Conservation (phyloP, 2,888 invertebrate species). For the Adineta ricciae region DNA sequence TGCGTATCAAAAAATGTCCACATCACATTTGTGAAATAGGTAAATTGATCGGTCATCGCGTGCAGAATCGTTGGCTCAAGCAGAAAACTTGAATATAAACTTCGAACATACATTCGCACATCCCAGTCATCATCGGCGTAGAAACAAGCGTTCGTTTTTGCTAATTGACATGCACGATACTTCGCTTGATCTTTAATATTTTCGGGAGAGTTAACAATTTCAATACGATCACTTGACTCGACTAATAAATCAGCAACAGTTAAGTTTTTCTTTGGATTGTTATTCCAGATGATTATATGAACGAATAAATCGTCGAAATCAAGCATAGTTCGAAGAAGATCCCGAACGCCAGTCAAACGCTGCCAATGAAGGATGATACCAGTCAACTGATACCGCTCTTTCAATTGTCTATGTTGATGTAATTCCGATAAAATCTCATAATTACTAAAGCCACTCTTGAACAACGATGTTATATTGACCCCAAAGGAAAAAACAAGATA, state of each 20-base stretch:
- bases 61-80: not conserved
- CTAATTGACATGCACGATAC: not conserved
- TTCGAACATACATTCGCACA: not conserved
- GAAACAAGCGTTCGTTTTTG: not conserved
- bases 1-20: not conserved
- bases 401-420: not conserved
- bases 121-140: not conserved
- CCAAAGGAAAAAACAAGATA: not conserved
- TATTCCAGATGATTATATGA: not conserved
- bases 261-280: not conserved
- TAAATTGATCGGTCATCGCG: not conserved
- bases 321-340: not conserved
- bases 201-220: not conserved
- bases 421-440: not conserved
- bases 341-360: not conserved
- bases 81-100: not conserved
- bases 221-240: not conserved
- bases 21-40: not conserved
- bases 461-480: not conserved
- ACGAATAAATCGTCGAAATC: not conserved
- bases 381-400: not conserved
- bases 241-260: not conserved
- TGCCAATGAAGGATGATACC: not conserved
- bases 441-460: not conserved
- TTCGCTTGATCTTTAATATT: not conserved